These are phyloP conservation scores for Seriola dumerili DNA, from an alignment of 2,113 vertebrate genomes.

Conservation along the genomic window DNA sequence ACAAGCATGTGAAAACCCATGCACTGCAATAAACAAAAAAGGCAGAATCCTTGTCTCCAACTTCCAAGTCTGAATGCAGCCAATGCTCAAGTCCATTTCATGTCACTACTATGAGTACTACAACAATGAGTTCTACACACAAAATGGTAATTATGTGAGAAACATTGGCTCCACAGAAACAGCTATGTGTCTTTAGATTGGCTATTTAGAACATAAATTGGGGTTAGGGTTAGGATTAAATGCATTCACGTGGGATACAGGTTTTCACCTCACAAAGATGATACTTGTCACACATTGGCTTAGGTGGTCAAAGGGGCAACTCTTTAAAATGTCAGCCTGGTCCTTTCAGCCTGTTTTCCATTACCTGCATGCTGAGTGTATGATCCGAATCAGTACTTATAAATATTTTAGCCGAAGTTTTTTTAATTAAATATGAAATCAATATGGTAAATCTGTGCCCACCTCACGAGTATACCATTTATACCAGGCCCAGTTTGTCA, in stretches of 20 bases:
- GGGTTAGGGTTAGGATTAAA: too few relatives aligned
- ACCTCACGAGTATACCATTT: not conserved
- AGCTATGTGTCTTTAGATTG: not conserved
- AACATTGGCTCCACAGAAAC: not conserved
- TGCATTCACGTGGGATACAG: not conserved
- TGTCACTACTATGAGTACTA: too few relatives aligned
- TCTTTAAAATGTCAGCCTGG: slow-evolving; percentile 27
- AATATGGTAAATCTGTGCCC: slow-evolving; percentile 6
- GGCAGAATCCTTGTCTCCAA: too few relatives aligned
- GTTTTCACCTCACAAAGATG: not conserved
- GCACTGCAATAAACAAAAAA: too few relatives aligned
- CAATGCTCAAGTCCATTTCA: too few relatives aligned
- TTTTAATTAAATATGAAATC: slow-evolving; percentile 11
- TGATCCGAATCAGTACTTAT: not conserved
- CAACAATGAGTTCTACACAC: too few relatives aligned
- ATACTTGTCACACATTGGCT: not conserved
- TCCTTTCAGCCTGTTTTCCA: not conserved
- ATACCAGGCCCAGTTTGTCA: slow-evolving; percentile 1
- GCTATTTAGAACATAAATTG: not conserved
- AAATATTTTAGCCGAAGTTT: slow-evolving; percentile 16
- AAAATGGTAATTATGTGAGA: not conserved
- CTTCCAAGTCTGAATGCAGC: too few relatives aligned
- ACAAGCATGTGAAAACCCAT: too few relatives aligned
- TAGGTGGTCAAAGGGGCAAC: slow-evolving; percentile 1
- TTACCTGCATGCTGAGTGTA: not conserved